Evolutionary conservation across 2,113 vertebrate genomes (phyloP), one percentile per base, ranked within the genome.

Genomic region (Reinhardtius hippoglossoides): DNA sequence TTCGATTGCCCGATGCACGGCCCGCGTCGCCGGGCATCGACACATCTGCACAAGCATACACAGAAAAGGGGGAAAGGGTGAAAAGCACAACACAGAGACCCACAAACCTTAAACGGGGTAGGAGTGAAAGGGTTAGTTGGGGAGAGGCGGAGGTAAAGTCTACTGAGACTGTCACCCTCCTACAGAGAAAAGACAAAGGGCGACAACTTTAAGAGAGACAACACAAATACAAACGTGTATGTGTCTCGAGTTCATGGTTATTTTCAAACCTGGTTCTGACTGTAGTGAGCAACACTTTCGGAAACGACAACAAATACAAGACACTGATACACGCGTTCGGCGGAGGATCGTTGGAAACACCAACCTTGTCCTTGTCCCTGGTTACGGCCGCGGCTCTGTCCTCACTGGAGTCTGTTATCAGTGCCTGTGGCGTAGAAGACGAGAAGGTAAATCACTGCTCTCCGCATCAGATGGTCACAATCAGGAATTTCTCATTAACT

Each of bases 71-170:
- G 16, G 15, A 63, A 61, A 78, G 37, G 37, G 64, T 3, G 67
- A 59, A 65, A 73, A 68, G 69, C 72, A 80, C 78, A 84, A 92
- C 85, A 89, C 91, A 88, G 83, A 87, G 89, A 78, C 89, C 90
- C 93, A 97, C 97, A 94, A 97, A 98, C 97, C 97, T 99, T 99
- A 97, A 98, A 98, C 26, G 97, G 96, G 94, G 95, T 96, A 94
- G 96, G 96, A 94, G 95, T 96, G 95, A 98, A 98, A 94, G 96
- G 96, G 95, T 98, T 98, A 97, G 95, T 96, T 96, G 96, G 96
- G 95, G 95, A 97, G 93, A 96, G 95, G 94, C 91, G 93, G 92
- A 96, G 95, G 93, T 93, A 94, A 96, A 96, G 93, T 93, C 93
- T 97, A 97, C 93, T 84, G 93, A 95, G 95, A 96, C 95, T 95